Base-by-base conservation (phyloP, 2,888 invertebrate genomes). In the Acanthosoma haemorrhoidale region DNA sequence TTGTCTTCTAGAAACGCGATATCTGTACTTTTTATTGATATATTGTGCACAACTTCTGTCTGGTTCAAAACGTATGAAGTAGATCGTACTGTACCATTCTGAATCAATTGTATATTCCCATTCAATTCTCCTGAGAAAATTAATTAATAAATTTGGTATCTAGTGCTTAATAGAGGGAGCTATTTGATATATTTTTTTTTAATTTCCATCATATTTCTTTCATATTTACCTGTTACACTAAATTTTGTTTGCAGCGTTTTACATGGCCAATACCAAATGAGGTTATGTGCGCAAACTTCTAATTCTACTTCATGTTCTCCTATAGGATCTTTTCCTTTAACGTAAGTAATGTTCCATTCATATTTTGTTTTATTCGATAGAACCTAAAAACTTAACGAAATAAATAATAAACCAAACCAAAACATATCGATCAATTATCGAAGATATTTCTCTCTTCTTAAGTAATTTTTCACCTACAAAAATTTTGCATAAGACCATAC, bases 1-100 rank as follows among this genome's bases (percentile, higher is more conserved):
- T 82, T 80, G 29, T 78, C 78, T 16, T 77, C 77, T 21, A 92
- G 78, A 78, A 83, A 90, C 64, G 83, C 79, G 36, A 82, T 76
- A 78, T 92, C 92, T 16, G 85, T 82, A 25, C 84, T 79, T 2
- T 84, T 83, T 13, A 92, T 77, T 41, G 80, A 77, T 41, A 92
- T 81, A 60, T 80, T 80, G 75, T 88, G 88, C 60, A 80, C 80
- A 0, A 88, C 85, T 21, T 84, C 79, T 71, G 82, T 80, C 68
- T 83, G 81, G 11, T 86, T 87, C 1, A 90, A 87, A 0, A 92
- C 86, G 79, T 83, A 92, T 43, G 82, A 81, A 41, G 80, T 82
- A 3, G 81, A 77, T 32, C 86, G 78, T n/a, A 82, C 81, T 67
- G 80, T 80, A 75, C 86, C 84, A 71, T 85, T 83, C 78, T 92